Base-by-base conservation (phyloP, 1,140 invertebrate genomes). In the Zaprionus ghesquierei region DNA sequence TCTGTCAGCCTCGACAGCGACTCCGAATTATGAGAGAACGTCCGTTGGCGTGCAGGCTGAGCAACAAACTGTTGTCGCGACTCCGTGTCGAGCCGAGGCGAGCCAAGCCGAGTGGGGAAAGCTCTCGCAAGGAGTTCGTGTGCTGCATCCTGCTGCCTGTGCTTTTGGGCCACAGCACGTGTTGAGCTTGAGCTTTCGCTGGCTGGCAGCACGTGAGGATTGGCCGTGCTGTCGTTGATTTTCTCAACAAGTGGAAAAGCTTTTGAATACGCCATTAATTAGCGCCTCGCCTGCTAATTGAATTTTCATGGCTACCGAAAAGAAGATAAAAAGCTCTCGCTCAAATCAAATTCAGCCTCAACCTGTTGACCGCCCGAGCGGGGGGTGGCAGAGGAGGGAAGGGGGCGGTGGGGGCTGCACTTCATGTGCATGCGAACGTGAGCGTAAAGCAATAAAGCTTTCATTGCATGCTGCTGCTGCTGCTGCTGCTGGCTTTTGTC, bases 241-340 rank as follows among this genome's bases (percentile, higher is more conserved):
- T 79, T 81, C 69, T 85, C 81, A 85, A 85, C 81, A 85, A 85
- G 81, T 85, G 81, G 82, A 68, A 82, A 85, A 87, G 82, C 81
- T 85, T 85, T 74, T 44, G 65, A n/a, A 62, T 78, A 74, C 73
- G 55, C 75, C 54, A 86, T 82, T 81, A 86, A 86, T 86, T 89
- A 87, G 76, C 75, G 62, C 46, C 53, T 50, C 38, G 46, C 58
- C 44, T 54, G 64, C 84, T 87, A 87, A 86, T 86, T 86, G 82
- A 87, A 86, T 86, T 86, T 79, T 71, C 81, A 87, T 65, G 82
- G 81, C 64, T 73, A 60, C 56, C 64, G 49, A 46, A 59, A 68
- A 22, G 46, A 38, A 58, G 29, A 38, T 56, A 54, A 59, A 72
- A 72, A 72, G 63, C 63, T 72, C 2, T 1, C 25, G 6, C 25